These are phyloP conservation scores for Ictalurus furcatus DNA, from an alignment of 2,113 vertebrate genomes.

Conservation along the genomic window DNA sequence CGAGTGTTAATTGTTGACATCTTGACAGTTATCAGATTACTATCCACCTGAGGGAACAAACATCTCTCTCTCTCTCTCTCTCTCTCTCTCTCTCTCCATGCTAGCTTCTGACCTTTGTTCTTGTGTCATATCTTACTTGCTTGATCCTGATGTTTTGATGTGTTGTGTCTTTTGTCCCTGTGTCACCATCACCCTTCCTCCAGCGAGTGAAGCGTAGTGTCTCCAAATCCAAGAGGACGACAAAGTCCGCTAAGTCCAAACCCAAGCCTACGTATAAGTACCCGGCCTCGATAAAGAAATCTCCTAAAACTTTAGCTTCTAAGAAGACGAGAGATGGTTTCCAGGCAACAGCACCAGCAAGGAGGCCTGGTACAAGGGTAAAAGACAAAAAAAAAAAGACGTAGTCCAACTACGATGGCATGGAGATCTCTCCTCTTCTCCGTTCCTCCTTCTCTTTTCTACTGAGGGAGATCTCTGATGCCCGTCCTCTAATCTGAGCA, in stretches of 20 bases:
- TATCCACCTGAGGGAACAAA: not conserved
- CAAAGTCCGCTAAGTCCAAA: slow-evolving; percentile 86
- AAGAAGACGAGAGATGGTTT: slow-evolving; percentile 89
- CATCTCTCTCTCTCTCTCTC: not conserved
- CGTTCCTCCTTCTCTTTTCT: not conserved
- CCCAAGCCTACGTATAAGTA: slow-evolving; percentile 80
- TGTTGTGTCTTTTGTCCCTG: slow-evolving; percentile 48
- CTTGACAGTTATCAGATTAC: not conserved
- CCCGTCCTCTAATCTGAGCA: slow-evolving; percentile 72
- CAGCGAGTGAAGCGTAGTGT: slow-evolving; percentile 92
- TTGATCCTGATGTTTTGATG: slow-evolving; percentile 64
- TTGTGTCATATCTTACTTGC: slow-evolving; percentile 54
- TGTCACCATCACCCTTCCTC: slow-evolving; percentile 69
- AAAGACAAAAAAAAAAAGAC: slow-evolving; percentile 66
- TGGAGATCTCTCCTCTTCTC: slow-evolving; percentile 87
- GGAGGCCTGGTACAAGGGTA: slow-evolving; percentile 88
- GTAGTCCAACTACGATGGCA: slow-evolving; percentile 70
- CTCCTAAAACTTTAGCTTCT: slow-evolving; percentile 81
- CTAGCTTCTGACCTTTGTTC: slow-evolving; percentile 44
- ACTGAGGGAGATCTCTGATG: slow-evolving; percentile 91
- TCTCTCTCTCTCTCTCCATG: slow-evolving; percentile 3
- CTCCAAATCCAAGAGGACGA: slow-evolving; percentile 87
- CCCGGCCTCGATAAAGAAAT: slow-evolving; percentile 79
- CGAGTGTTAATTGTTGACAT: not conserved
- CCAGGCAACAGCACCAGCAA: slow-evolving; percentile 81